phyloP scores from a whole-genome alignment of 2,888 invertebrate species.

The Caenorhabditis sp. region DNA sequence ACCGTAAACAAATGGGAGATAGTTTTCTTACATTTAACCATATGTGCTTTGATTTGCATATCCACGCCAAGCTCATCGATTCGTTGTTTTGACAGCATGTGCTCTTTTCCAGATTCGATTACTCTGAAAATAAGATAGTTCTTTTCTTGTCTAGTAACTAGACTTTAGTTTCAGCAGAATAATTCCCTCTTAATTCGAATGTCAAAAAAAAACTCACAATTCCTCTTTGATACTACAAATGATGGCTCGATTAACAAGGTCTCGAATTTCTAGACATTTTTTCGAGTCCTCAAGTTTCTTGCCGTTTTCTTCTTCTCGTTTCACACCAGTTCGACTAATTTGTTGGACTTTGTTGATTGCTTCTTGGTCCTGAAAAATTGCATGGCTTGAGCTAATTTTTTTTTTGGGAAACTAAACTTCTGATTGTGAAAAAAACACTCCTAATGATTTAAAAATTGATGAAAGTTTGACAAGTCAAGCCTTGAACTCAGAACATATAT shows the following conservation, averaged over 20 bases:
- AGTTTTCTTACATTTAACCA: constrained; percentile 36
- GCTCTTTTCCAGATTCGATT: constrained; percentile 40
- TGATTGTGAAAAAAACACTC: too few species aligned
- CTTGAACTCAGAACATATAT: too few species aligned
- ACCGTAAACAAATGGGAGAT: neutral
- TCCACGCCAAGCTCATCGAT: constrained; percentile 40
- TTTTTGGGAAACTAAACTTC: too few species aligned
- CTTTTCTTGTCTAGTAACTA: neutral
- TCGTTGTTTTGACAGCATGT: constrained; percentile 40
- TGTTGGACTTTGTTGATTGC: constrained; percentile 8
- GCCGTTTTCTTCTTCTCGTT: neutral
- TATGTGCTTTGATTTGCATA: constrained; percentile 40
- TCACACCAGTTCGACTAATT: constrained; percentile 4
- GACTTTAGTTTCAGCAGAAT: too few species aligned
- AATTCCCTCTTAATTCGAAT: too few species aligned
- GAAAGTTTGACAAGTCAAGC: too few species aligned
- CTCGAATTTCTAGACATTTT: constrained; percentile 11
- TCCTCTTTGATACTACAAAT: constrained; percentile 44
- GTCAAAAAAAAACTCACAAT: constrained; percentile 9
- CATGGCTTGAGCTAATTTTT: too few species aligned
- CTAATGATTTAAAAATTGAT: too few species aligned
- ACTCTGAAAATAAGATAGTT: constrained; percentile 15
- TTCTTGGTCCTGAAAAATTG: constrained; percentile 8
- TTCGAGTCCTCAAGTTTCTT: neutral
- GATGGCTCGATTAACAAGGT: constrained; percentile 40